Evolutionary conservation across 2,888 invertebrate species (phyloP), one percentile per base, ranked within the genome.

Genomic region (Ariolimax columbianus): DNA sequence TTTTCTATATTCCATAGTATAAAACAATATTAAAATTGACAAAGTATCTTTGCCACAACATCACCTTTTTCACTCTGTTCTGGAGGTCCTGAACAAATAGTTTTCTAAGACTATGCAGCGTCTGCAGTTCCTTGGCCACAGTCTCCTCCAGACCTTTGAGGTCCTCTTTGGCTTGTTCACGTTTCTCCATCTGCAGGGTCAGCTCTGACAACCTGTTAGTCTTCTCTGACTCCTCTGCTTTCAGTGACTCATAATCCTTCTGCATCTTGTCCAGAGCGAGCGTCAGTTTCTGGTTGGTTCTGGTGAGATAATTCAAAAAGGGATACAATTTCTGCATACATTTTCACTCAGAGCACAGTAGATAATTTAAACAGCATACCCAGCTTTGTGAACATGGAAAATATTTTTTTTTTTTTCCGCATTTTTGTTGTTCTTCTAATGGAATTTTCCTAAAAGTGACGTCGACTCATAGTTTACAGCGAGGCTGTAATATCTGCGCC

Each of bases 21-120:
- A n/a, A n/a, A n/a, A n/a, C n/a, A n/a, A n/a, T n/a, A n/a, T n/a
- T n/a, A n/a, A n/a, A n/a, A n/a, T n/a, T n/a, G n/a, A n/a, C n/a
- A n/a, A n/a, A n/a, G n/a, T n/a, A n/a, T n/a, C n/a, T n/a, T n/a
- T n/a, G n/a, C n/a, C n/a, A n/a, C n/a, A 23, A 55, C 19, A 11
- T 66, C 19, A 91, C 93, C 94, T 95, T 96, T 92, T 95, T 95
- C 88, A 96, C 95, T 86, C 96, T 93, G 88, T 97, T 97, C 95
- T 98, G 98, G 88, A 99, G 95, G 95, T 99, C 99, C 95, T 99
- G 98, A 86, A 99, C 98, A 95, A 99, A 99, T 88, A 99, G 96
- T 95, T 99, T 99, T 90, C 99, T 96, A 91, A 99, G 95, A 95
- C 99, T 99, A 95, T 99, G 99, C 93, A 99, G 95, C 0, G 99